These are phyloP conservation scores for Aythya baeri DNA, from an alignment of 2,113 vertebrate genomes.

Conservation along the genomic window DNA sequence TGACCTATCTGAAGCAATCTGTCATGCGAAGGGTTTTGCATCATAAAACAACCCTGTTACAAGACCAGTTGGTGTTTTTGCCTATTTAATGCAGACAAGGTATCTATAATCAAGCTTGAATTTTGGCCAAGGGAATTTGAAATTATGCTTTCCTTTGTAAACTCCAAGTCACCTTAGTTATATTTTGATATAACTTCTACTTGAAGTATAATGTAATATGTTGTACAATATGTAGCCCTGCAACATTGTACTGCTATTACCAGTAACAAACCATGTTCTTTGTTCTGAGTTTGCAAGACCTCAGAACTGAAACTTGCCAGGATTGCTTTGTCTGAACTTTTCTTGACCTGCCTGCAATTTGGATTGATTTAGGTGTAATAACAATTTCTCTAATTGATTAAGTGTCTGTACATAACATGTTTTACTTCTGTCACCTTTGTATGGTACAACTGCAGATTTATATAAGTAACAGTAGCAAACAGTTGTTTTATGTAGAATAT, in stretches of 20 bases:
- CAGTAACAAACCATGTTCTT: not conserved
- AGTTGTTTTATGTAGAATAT: not conserved
- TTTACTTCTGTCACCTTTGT: not conserved
- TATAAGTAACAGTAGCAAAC: not conserved
- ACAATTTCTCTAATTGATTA: not conserved
- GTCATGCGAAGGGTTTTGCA: not conserved
- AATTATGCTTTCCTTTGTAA: not conserved
- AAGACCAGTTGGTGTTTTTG: not conserved
- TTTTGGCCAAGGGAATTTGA: not conserved
- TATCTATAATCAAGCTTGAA: not conserved
- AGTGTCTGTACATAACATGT: not conserved
- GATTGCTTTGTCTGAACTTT: not conserved
- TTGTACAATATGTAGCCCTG: not conserved
- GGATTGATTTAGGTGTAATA: not conserved
- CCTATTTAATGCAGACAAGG: not conserved
- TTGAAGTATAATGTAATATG: not conserved
- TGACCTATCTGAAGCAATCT: not conserved
- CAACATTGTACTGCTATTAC: not conserved
- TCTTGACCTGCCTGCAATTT: not conserved
- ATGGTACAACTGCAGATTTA: not conserved
- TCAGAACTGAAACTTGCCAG: not conserved
- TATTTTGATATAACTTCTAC: rapidly evolving
- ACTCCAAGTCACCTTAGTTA: not conserved
- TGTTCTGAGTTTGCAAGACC: not conserved
- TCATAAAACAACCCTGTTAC: not conserved